Evolutionary conservation across 2,113 vertebrate genomes (phyloP).

Genomic region (Haemorhous mexicanus): DNA sequence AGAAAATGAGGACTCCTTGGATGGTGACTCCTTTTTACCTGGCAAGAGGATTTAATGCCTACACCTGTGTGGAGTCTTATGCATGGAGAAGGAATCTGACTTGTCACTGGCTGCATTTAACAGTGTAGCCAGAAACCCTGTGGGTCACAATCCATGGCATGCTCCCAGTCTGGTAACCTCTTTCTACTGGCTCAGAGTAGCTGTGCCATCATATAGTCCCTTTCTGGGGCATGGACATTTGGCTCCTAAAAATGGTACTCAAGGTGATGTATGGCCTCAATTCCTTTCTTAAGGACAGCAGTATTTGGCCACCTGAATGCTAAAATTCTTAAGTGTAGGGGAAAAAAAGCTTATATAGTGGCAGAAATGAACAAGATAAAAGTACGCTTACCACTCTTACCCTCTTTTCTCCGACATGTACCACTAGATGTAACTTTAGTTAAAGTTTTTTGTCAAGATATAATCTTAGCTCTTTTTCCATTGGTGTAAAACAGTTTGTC

Average conservation of each 20-base stretch:
- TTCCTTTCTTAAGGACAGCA: neutral
- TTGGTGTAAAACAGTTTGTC: neutral
- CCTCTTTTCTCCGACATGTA: neutral
- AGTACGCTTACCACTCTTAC: neutral
- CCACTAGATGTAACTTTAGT: neutral
- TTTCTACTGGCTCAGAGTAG: neutral
- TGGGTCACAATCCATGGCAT: neutral
- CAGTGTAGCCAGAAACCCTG: neutral
- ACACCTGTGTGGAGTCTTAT: accelerated
- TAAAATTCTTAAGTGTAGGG: neutral
- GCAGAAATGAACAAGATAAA: neutral
- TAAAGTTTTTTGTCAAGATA: neutral
- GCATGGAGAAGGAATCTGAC: neutral
- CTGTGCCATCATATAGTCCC: neutral
- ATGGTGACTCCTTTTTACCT: neutral
- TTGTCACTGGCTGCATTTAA: neutral
- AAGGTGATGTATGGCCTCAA: neutral
- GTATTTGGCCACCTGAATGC: neutral
- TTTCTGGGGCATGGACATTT: neutral
- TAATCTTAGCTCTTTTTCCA: neutral
- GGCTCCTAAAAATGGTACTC: neutral
- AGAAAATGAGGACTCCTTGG: accelerated
- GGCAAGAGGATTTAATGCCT: neutral
- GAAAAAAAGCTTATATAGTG: neutral
- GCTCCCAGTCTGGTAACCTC: neutral